phyloP scores from a whole-genome alignment of 1,140 invertebrate genomes.

The Bicyclus anynana region DNA sequence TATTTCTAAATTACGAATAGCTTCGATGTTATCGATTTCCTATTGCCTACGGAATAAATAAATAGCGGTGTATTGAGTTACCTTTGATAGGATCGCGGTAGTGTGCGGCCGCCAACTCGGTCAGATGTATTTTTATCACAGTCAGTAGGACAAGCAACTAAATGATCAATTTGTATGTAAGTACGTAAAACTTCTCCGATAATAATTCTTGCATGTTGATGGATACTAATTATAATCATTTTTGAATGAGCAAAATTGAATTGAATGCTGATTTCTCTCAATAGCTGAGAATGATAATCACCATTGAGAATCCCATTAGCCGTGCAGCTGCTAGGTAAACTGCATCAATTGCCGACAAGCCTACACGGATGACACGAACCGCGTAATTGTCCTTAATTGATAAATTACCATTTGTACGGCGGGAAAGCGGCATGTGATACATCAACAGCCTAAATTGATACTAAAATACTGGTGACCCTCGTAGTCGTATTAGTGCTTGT shows the following conservation, averaged over 20 bases:
- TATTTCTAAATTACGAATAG: neutral
- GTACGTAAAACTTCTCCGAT: slow-evolving; percentile 11
- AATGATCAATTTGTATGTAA: slow-evolving; percentile 15
- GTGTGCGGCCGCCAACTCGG: slow-evolving; percentile 49
- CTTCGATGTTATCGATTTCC: neutral
- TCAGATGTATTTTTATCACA: slow-evolving; percentile 46
- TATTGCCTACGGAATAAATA: no score
- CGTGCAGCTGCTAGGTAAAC: slow-evolving; percentile 40
- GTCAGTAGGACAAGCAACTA: slow-evolving; percentile 31
- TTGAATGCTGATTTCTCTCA: no score
- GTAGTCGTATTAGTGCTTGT: neutral
- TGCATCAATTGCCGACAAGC: slow-evolving; percentile 48
- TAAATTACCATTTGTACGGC: slow-evolving; percentile 37
- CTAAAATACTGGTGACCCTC: neutral
- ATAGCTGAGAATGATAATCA: slow-evolving; percentile 27
- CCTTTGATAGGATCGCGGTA: slow-evolving; percentile 31
- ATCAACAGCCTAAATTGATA: slow-evolving; percentile 8
- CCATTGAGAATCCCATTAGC: slow-evolving; percentile 62
- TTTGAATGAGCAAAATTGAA: no score
- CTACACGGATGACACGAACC: slow-evolving; percentile 33
- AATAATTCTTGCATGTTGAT: no score
- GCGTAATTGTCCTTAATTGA: slow-evolving; percentile 68
- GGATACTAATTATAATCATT: no score
- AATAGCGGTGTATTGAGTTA: neutral
- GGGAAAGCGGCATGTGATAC: slow-evolving; percentile 21